These are phyloP conservation scores for Sicus ferrugineus DNA, from an alignment of 2,888 invertebrate genomes.

Conservation along the genomic window DNA sequence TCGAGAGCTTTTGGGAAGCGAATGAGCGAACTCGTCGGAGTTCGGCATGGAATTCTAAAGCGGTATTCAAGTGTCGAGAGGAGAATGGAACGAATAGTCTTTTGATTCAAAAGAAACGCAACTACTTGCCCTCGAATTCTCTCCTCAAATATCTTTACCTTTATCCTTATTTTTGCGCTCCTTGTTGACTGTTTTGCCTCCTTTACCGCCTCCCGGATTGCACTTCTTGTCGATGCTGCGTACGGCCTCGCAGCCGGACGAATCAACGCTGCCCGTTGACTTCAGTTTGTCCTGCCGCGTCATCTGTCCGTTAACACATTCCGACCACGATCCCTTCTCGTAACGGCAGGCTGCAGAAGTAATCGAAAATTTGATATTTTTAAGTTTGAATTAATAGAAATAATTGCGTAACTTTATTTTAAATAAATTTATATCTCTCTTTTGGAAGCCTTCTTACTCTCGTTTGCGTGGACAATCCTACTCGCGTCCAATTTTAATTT, in stretches of 20 bases:
- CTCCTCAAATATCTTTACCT: conserved; percentile 61
- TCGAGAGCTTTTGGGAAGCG: too few relatives aligned
- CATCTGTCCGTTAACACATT: conserved; percentile 82
- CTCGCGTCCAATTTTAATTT: background rate
- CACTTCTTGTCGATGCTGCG: conserved; percentile 85
- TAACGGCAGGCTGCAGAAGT: conserved; percentile 78
- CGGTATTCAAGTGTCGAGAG: too few relatives aligned
- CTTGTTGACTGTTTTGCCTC: conserved; percentile 65
- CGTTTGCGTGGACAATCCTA: background rate
- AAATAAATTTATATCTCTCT: background rate
- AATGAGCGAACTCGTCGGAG: too few relatives aligned
- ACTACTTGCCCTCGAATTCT: background rate
- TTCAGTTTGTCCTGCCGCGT: conserved; percentile 83
- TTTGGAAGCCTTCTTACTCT: background rate
- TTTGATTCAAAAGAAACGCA: background rate
- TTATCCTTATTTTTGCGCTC: conserved; percentile 65
- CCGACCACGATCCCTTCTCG: conserved; percentile 88
- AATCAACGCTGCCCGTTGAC: conserved; percentile 71
- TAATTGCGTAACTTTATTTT: too few relatives aligned
- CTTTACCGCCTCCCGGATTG: conserved; percentile 75
- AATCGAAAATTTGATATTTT: background rate
- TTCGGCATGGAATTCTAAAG: too few relatives aligned
- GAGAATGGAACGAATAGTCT: background rate
- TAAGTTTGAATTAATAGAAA: background rate
- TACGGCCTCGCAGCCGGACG: conserved; percentile 73